phyloP scores from a whole-genome alignment of 1,140 invertebrate genomes.

The Belonocnema kinseyi region DNA sequence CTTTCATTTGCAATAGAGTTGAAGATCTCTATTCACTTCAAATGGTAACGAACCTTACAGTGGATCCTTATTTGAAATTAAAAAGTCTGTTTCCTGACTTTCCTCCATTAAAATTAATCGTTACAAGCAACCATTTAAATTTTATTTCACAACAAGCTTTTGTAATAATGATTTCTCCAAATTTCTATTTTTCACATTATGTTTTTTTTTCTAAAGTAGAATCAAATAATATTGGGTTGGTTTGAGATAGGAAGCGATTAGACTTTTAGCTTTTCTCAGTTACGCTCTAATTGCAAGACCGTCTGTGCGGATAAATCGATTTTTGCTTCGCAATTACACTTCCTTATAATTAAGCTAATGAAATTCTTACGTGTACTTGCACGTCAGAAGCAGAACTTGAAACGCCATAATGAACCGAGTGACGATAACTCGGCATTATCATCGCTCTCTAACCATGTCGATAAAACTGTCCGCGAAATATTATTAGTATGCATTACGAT shows the following conservation, averaged over 20 bases:
- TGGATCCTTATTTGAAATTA: background rate
- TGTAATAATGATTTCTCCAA: no score
- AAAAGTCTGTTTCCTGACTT: background rate
- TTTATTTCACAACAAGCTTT: no score
- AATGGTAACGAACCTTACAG: constrained; percentile 18
- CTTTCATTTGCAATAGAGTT: constrained; percentile 22
- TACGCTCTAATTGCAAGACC: constrained; percentile 10
- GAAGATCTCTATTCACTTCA: background rate
- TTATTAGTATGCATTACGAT: constrained; percentile 19
- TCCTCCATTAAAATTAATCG: background rate
- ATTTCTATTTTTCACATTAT: no score
- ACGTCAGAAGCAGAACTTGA: constrained; percentile 28
- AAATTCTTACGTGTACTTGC: constrained; percentile 29
- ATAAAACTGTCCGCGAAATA: constrained; percentile 5
- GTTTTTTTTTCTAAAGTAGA: no score
- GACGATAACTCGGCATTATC: constrained; percentile 27
- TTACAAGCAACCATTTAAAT: no score
- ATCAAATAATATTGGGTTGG: constrained; percentile 1
- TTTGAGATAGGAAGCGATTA: background rate
- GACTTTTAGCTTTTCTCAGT: constrained; percentile 21
- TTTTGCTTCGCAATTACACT: constrained; percentile 24
- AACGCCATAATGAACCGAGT: constrained; percentile 21
- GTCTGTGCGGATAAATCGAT: constrained; percentile 23
- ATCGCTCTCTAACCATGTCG: background rate
- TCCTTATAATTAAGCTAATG: constrained; percentile 25